Conservation (phyloP, 2,797 vertebrate genomes). For the Bradypodion ventrale region DNA sequence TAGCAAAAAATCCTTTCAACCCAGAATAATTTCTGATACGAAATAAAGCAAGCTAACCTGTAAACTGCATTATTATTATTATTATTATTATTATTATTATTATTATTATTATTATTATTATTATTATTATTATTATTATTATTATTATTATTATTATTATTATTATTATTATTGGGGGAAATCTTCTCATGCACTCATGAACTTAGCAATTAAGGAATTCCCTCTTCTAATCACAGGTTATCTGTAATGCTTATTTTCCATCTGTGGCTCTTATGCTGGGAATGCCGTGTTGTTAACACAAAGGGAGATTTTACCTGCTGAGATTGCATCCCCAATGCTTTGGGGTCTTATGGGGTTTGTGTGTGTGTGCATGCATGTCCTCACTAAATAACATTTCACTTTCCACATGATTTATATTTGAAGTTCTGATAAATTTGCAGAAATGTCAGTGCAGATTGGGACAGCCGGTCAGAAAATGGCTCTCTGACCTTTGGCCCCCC, state of each 20-base stretch:
- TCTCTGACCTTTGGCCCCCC: slow-evolving; percentile 84
- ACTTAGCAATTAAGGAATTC: no score
- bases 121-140: no score
- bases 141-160: no score
- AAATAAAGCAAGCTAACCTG: no score
- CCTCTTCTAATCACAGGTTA: no score
- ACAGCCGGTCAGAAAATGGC: slow-evolving; percentile 80
- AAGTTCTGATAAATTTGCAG: slow-evolving; percentile 81
- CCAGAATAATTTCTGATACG: no score
- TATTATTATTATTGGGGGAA: no score
- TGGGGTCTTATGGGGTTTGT: background rate
- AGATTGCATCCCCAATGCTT: slow-evolving; percentile 24
- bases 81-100: no score
- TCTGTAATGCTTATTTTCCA: background rate
- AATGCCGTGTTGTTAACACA: background rate
- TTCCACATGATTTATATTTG: slow-evolving; percentile 77
- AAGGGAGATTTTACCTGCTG: slow-evolving; percentile 29
- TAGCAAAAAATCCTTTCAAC: no score
- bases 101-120: no score
- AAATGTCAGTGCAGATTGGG: slow-evolving; percentile 73
- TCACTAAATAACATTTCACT: slow-evolving; percentile 70
- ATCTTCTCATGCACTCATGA: no score
- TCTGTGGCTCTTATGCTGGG: accelerated
- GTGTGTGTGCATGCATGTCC: slow-evolving; percentile 15
- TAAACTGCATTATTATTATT: no score